Evolutionary conservation across 2,888 invertebrate genomes (phyloP), one percentile per base, ranked within the genome.

Genomic region (Tenthredo scrophulariae): DNA sequence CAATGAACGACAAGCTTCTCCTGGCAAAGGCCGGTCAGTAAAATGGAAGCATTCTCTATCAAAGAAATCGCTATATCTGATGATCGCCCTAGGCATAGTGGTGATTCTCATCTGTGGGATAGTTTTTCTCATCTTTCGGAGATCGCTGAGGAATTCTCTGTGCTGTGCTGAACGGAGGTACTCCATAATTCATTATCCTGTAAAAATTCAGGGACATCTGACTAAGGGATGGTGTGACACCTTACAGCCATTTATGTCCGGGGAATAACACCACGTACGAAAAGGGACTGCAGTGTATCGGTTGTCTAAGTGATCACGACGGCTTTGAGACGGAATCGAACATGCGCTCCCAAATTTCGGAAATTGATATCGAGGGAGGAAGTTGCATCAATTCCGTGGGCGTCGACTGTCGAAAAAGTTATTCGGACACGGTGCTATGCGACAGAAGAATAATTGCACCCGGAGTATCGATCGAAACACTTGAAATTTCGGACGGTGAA

Each of bases 271-370:
- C 7, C n/a, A 62, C 5, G n/a, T 40, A 15, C 5, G 80, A 58
- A 40, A 80, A 62, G 26, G 80, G 80, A 22, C 37, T 80, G 22
- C 79, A 79, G 22, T 80, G 80, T 37, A 40, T 80, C 33, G 26
- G 77, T 22, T 62, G 37, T 22, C 40, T 40, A 3, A 9, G 37
- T 5, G 40, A 80, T 80, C 7, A 29, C 0, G 40, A 80, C 10
- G 62, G 40, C 18, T 50, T 18, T 9, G 62, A 80, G 10, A n/a
- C 15, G 58, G n/a, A 80, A 18, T 62, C 80, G 18, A 79, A 62
- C n/a, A 0, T n/a, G 15, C 22, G 7, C 3, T 80, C 40, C 13
- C 40, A 58, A 62, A 80, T 62, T 22, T 62, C 80, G 6, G 80
- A 62, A 40, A 62, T 80, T 15, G 62, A 80, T 40, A 18, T 80